Percentiles rank a stretch among this genome's conserved stretches.
phyloP scores from a whole-genome alignment of 2,888 invertebrate species.

The Heliothis peltigera region DNA sequence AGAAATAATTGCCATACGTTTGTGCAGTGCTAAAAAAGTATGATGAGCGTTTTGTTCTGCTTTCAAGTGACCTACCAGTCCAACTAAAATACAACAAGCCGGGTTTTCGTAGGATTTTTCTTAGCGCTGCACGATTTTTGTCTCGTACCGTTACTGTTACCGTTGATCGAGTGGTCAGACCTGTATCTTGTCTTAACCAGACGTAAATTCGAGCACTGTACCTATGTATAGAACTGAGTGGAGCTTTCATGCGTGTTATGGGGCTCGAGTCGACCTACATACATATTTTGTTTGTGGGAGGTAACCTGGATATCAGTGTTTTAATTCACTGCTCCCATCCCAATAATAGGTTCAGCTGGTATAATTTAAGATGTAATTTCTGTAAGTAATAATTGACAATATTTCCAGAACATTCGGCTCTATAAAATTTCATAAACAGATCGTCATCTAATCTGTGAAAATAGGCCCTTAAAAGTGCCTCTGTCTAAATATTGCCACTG shows the following conservation, averaged over 20 bases:
- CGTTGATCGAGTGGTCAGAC: constrained; percentile 87
- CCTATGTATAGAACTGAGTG: constrained; percentile 63
- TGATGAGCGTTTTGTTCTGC: constrained; percentile 10
- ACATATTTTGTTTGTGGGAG: constrained; percentile 68
- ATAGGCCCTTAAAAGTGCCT: too few species aligned
- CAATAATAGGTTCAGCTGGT: constrained; percentile 48
- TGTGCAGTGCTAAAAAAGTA: background rate
- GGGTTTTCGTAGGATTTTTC: constrained; percentile 75
- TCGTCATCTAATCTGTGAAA: too few species aligned
- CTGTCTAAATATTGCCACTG: too few species aligned
- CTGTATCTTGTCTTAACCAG: constrained; percentile 82
- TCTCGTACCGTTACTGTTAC: constrained; percentile 86
- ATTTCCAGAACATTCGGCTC: constrained; percentile 13
- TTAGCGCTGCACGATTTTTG: constrained; percentile 83
- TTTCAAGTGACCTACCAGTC: background rate
- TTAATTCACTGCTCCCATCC: constrained; percentile 50
- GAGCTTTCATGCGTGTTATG: constrained; percentile 59
- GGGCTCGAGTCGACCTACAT: constrained; percentile 70
- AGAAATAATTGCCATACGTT: constrained; percentile 7
- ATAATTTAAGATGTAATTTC: constrained; percentile 15
- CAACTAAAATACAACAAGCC: constrained; percentile 24
- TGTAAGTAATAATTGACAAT: background rate
- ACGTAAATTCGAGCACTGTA: constrained; percentile 78
- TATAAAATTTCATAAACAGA: too few species aligned
- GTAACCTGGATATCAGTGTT: constrained; percentile 57